Evolutionary conservation across 2,113 vertebrate genomes (phyloP).

Genomic region (Sapayoa aenigma): DNA sequence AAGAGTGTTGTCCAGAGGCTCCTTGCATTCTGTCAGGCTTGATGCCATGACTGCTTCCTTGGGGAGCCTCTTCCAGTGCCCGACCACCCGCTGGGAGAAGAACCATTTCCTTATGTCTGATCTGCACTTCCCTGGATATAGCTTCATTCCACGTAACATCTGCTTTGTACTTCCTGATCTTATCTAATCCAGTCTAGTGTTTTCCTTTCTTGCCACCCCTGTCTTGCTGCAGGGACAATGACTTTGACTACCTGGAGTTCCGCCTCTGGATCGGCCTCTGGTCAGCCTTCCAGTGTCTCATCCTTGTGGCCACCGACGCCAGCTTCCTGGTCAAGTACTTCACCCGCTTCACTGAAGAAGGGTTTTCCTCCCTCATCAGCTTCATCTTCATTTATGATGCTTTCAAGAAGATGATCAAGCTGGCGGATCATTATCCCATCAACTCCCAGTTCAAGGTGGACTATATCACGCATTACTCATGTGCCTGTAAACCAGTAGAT

Average conservation of each 20-base stretch:
- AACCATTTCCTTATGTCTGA: background rate
- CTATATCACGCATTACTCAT: slow-evolving; percentile 85
- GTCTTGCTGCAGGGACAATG: slow-evolving; percentile 81
- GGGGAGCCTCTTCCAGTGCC: background rate
- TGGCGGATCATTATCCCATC: slow-evolving; percentile 91
- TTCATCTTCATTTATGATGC: slow-evolving; percentile 99
- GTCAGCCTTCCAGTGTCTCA: slow-evolving; percentile 92
- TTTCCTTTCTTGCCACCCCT: background rate
- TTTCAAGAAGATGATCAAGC: slow-evolving; percentile 98
- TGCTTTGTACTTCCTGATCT: background rate
- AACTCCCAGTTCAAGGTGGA: slow-evolving; percentile 84
- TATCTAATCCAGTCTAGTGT: rapidly evolving
- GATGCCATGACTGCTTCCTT: rapidly evolving
- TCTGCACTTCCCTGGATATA: background rate
- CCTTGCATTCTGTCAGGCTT: background rate
- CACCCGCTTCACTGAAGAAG: slow-evolving; percentile 97
- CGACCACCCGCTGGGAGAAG: too few species aligned
- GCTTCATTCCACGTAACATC: background rate
- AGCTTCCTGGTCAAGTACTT: slow-evolving; percentile 98
- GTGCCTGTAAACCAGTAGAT: slow-evolving; percentile 83
- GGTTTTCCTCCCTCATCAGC: slow-evolving; percentile 96
- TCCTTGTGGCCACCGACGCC: slow-evolving; percentile 92
- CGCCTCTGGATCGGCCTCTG: slow-evolving; percentile 97
- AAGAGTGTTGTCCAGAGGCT: background rate
- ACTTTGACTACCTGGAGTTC: slow-evolving; percentile 94